These are phyloP conservation scores for Peromyscus leucopus DNA, from an alignment of 2,113 vertebrate genomes.

Conservation along the genomic window DNA sequence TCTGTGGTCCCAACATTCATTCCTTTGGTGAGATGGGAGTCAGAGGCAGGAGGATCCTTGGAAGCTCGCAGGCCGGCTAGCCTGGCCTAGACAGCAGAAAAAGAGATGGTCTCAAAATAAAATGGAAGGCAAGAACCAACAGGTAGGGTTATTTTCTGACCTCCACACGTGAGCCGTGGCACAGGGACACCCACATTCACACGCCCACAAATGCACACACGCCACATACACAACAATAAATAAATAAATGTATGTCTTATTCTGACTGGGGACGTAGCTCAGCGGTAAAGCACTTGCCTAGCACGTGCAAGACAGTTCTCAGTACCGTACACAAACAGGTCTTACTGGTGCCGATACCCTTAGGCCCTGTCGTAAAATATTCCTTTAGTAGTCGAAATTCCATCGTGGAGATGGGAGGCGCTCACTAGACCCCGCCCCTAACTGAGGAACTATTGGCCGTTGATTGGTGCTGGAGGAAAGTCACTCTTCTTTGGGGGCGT, in stretches of 20 bases:
- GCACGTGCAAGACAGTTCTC: neutral
- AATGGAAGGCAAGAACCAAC: neutral
- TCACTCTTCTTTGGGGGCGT: neutral
- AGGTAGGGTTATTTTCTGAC: neutral
- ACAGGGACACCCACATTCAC: neutral
- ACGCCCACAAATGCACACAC: neutral
- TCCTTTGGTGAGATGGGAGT: neutral
- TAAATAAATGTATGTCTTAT: neutral
- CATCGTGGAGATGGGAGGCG: neutral
- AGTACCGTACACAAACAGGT: neutral
- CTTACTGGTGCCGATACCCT: neutral
- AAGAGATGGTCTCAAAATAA: neutral
- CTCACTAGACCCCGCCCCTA: neutral
- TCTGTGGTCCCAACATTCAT: neutral
- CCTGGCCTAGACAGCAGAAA: neutral
- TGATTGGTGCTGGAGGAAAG: neutral
- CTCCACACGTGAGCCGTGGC: neutral
- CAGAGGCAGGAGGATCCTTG: neutral
- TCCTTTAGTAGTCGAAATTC: neutral
- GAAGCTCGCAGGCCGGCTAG: neutral
- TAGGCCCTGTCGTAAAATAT: neutral
- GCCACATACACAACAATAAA: neutral
- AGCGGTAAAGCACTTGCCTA: neutral
- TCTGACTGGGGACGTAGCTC: neutral
- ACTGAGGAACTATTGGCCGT: neutral